Base-by-base conservation (phyloP, 2,113 vertebrate species). In the Syrrhaptes paradoxus region DNA sequence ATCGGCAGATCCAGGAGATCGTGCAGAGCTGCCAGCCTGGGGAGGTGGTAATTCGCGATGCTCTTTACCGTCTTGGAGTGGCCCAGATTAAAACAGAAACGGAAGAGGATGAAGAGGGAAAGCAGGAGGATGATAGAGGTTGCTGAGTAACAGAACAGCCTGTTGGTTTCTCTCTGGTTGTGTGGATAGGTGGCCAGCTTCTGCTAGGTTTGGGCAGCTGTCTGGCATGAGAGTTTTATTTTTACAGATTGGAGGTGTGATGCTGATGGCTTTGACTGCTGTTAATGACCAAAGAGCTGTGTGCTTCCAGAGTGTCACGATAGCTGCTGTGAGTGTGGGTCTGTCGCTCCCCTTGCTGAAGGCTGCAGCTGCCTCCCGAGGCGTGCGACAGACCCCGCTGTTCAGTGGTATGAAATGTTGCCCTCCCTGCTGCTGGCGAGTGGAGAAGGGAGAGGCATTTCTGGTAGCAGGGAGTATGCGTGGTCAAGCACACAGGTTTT, bases 21-120 rank as follows among this genome's bases (percentile, higher is more conserved):
- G 98, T 99, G 46, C 98, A 98, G 97, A 98, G 97, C 94, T 99
- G 99, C 93, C 99, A 99, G 94, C 99, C 99, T 1, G 99, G 99
- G 6, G 99, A 99, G 92, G 99, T 99, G 76, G 99, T 99, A 68
- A 99, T 99, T 93, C 98, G 99, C 0, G 99, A 99, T 11, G 97
- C 98, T 31, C 98, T 99, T 43, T 99, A 99, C 97, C 98, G 99
- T 41, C 98, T 99, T 1, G 99, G 99, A 4, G 99, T 99, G 86
- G 99, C 99, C 34, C 99, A 99, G 96, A 99, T 99, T 92, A 99
- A 99, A 97, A 98, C 99, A 0, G 99, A 99, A 90, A 91, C 73
- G 0, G 98, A 98, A 36, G 98, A 98, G 55, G 98, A 98, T 7
- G 97, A 96, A 46, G 98, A 98, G 43, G 94, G 66, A 49, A 97